These are phyloP conservation scores for Pangasius djambal DNA, from an alignment of 2,797 vertebrate genomes.

Conservation along the genomic window DNA sequence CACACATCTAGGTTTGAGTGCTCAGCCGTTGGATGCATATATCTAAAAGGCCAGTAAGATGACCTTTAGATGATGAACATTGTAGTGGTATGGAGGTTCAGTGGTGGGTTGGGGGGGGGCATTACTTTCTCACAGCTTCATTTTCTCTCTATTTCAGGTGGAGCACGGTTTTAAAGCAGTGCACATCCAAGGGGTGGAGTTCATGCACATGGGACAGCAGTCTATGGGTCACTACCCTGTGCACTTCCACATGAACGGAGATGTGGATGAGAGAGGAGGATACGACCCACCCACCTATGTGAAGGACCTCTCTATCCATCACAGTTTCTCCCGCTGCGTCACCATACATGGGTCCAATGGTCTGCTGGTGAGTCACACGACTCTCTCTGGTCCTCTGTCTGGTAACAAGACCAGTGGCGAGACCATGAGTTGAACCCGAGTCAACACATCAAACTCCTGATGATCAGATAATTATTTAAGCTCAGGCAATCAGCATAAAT, in stretches of 20 bases:
- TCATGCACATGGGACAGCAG: slow-evolving; percentile 95
- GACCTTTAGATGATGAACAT: not conserved
- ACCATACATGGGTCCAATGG: slow-evolving; percentile 88
- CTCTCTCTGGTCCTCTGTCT: not conserved
- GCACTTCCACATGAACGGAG: slow-evolving; percentile 94
- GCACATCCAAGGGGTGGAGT: slow-evolving; percentile 88
- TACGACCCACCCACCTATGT: slow-evolving; percentile 86
- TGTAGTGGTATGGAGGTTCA: not conserved
- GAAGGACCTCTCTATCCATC: slow-evolving; percentile 85
- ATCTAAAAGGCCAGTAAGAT: not conserved
- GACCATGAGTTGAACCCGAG: not conserved
- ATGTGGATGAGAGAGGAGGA: slow-evolving; percentile 88
- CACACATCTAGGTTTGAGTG: not conserved
- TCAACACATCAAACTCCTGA: not conserved
- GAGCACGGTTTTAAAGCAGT: slow-evolving; percentile 84
- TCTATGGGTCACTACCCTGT: slow-evolving; percentile 94
- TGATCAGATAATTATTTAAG: not conserved
- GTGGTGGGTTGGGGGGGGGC: not conserved
- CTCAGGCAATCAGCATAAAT: not conserved
- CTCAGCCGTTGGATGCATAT: not conserved
- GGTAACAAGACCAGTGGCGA: not conserved
- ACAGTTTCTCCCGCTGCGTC: slow-evolving; percentile 88
- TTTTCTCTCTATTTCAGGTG: slow-evolving; percentile 72
- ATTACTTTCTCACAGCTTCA: not conserved
- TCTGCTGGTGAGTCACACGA: slow-evolving; percentile 84